Conservation (phyloP, 2,888 invertebrate species). For the Thymelicus sylvestris region DNA sequence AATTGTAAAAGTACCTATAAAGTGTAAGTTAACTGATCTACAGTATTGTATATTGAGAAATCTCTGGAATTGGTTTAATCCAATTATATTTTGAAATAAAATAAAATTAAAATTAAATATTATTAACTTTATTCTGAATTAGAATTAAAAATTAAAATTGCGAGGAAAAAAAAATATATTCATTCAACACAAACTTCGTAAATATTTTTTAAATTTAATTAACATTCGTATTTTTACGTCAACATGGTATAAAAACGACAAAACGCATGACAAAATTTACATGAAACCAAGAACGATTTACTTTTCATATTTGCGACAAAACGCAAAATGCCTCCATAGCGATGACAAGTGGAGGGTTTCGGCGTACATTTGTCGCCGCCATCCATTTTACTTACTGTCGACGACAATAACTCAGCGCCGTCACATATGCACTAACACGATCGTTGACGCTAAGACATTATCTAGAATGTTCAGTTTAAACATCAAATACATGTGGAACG, state of each 20-base stretch:
- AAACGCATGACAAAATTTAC: not conserved
- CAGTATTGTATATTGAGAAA: too few relatives aligned
- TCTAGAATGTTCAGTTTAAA: constrained; percentile 9
- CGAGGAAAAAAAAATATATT: too few relatives aligned
- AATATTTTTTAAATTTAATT: too few relatives aligned
- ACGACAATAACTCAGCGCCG: constrained; percentile 28
- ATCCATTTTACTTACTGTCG: constrained; percentile 32
- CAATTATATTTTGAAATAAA: too few relatives aligned
- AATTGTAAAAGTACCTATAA: too few relatives aligned
- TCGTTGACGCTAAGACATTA: constrained; percentile 19
- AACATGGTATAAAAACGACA: not conserved
- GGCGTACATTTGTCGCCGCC: constrained; percentile 27
- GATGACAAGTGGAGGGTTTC: constrained; percentile 28
- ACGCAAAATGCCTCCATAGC: constrained; percentile 8
- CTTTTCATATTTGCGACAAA: constrained; percentile 7
- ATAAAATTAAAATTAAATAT: too few relatives aligned
- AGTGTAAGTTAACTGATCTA: too few relatives aligned
- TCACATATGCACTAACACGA: constrained; percentile 31
- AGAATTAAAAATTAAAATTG: too few relatives aligned
- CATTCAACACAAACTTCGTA: too few relatives aligned
- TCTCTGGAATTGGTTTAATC: too few relatives aligned
- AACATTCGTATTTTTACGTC: too few relatives aligned
- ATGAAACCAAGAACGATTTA: not conserved
- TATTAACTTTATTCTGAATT: too few relatives aligned
- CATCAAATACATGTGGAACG: not conserved